Conservation (phyloP, 1,140 invertebrate species). For the Atopsyche davidsoni region DNA sequence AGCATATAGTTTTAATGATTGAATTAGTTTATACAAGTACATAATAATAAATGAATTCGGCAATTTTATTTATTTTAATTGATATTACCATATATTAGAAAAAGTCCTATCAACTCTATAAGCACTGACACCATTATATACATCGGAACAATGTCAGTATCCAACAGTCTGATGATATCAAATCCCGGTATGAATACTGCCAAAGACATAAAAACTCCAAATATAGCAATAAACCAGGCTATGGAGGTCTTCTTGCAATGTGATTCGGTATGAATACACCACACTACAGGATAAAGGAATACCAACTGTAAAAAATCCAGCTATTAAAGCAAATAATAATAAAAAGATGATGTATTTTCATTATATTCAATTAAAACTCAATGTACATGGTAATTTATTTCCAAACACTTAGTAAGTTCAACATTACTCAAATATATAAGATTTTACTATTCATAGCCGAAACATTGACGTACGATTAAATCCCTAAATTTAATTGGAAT, state of each 20-base stretch:
- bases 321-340: too few species aligned
- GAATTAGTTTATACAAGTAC: background rate
- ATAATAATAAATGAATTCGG: too few species aligned
- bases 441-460: too few species aligned
- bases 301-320: slow-evolving; percentile 43
- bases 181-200: slow-evolving; percentile 31
- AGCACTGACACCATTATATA: slow-evolving; percentile 42
- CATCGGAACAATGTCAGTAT: slow-evolving; percentile 48
- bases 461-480: too few species aligned
- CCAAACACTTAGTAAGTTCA: too few species aligned
- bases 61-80: too few species aligned
- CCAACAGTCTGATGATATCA: slow-evolving; percentile 44
- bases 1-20: slow-evolving; percentile 13
- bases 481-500: too few species aligned
- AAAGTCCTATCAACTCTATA: slow-evolving; percentile 44
- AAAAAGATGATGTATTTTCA: too few species aligned
- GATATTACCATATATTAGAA: slow-evolving; percentile 49
- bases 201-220: slow-evolving; percentile 23
- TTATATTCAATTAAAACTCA: too few species aligned
- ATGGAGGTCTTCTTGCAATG: slow-evolving; percentile 22
- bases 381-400: too few species aligned
- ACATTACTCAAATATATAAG: too few species aligned
- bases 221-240: slow-evolving; percentile 16
- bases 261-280: slow-evolving; percentile 22
- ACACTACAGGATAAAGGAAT: slow-evolving; percentile 43